Evolutionary conservation across 2,113 vertebrate genomes (phyloP).

Genomic region (Cyprinodon brontotheroides): DNA sequence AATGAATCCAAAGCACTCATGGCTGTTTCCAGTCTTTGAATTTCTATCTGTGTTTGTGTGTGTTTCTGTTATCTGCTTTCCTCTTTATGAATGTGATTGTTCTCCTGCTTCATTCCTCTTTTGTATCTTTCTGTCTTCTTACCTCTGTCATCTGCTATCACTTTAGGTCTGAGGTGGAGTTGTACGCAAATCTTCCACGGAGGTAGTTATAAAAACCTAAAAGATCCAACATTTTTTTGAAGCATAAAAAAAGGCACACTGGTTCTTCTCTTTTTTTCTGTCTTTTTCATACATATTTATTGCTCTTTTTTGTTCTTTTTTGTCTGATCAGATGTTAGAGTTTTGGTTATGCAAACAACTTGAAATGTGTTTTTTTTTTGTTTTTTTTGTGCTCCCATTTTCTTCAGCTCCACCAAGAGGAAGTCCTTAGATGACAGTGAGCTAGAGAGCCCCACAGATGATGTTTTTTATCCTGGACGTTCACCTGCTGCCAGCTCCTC

Average conservation of each 20-base stretch:
- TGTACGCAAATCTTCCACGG: slow-evolving; percentile 81
- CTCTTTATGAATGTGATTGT: slow-evolving; percentile 52
- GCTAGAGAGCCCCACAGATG: slow-evolving; percentile 90
- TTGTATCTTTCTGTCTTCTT: slow-evolving; percentile 54
- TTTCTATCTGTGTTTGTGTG: slow-evolving; percentile 36
- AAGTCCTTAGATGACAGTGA: slow-evolving; percentile 92
- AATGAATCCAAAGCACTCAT: background rate
- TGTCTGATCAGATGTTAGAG: slow-evolving; percentile 26
- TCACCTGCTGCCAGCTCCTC: slow-evolving; percentile 90
- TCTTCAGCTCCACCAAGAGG: slow-evolving; percentile 86
- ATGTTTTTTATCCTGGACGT: slow-evolving; percentile 90
- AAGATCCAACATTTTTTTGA: slow-evolving; percentile 37
- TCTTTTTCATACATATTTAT: slow-evolving; percentile 40
- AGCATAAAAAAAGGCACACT: slow-evolving; percentile 19
- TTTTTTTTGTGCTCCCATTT: slow-evolving; percentile 4
- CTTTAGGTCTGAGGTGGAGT: slow-evolving; percentile 82
- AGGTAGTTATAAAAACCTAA: slow-evolving; percentile 75
- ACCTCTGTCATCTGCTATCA: slow-evolving; percentile 62
- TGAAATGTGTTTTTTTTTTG: slow-evolving; percentile 22
- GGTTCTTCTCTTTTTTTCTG: slow-evolving; percentile 41
- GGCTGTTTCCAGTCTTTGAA: slow-evolving; percentile 44
- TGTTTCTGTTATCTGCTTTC: slow-evolving; percentile 36
- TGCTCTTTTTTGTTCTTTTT: slow-evolving; percentile 26
- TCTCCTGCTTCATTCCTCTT: slow-evolving; percentile 47
- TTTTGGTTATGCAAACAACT: slow-evolving; percentile 16